Base-by-base conservation (phyloP, 2,888 invertebrate species). In the Molorchus minor region DNA sequence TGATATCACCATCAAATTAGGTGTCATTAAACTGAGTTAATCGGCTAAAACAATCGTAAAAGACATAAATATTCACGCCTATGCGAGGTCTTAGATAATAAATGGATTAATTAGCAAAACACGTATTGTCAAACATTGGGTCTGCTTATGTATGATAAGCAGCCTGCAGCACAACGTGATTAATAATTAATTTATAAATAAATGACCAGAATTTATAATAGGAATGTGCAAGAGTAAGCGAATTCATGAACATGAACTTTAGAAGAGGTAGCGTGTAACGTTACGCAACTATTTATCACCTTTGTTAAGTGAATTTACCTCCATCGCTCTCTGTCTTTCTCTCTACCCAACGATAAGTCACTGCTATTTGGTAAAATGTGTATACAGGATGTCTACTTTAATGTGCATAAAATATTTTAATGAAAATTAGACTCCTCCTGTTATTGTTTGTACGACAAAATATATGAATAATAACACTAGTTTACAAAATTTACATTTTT, bases 91-190 rank as follows among this genome's bases (percentile, higher is more conserved):
- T 64, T 64, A 63, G 66, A 68, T 70, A 67, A 69, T 66, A 63
- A 66, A 67, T 68, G 65, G 66, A 69, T 71, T 71, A 72, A 72
- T 71, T 72, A 72, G 65, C 70, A 64, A 61, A 67, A 63, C 71
- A 72, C 71, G 71, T 72, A 70, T 66, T 62, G 68, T 61, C 67
- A 62, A 64, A 67, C 67, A 64, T 58, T 44, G 51, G 61, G 53
- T 54, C 56, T 52, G 56, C 56, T 49, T 64, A 62, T 68, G 67
- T 67, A 64, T 66, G 70, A 70, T 70, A 70, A 70, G 63, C 68
- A 64, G 57, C 56, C 58, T 46, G 55, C 61, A 44, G 66, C 68
- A 66, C 64, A 67, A 55, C 67, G 63, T 68, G 71, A 70, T 70
- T 71, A 71, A 72, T 70, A 70, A 72, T 71, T 71, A 69, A 71